Percentiles rank a stretch among this genome's conserved stretches.
Evolutionary conservation across 1,140 invertebrate genomes (phyloP).

Genomic region (Drosophila bocqueti): DNA sequence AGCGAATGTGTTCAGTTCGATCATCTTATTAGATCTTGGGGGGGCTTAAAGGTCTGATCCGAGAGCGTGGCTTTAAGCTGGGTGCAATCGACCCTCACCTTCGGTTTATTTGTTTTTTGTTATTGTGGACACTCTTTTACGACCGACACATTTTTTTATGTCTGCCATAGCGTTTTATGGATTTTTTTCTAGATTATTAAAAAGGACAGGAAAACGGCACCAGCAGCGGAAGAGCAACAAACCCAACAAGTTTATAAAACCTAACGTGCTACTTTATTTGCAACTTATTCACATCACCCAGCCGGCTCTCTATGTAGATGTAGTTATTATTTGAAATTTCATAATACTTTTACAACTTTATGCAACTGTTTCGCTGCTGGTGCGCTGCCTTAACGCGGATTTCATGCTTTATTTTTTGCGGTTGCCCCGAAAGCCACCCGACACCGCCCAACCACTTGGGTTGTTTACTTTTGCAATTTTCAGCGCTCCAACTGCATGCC

Average conservation of each 20-base stretch:
- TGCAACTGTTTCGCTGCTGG: conserved; percentile 70
- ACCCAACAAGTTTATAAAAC: conserved; percentile 43
- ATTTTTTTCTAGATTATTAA: conserved; percentile 66
- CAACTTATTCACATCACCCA: conserved; percentile 68
- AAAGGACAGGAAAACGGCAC: conserved; percentile 25
- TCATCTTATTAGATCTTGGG: conserved; percentile 30
- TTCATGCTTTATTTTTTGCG: conserved; percentile 69
- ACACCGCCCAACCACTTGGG: conserved; percentile 20
- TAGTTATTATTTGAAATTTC: conserved; percentile 83
- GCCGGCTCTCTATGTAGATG: conserved; percentile 53
- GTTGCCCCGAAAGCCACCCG: conserved; percentile 11
- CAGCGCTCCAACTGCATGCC: conserved; percentile 80
- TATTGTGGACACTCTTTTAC: conserved; percentile 51
- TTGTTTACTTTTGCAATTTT: conserved; percentile 83
- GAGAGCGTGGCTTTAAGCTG: conserved; percentile 9
- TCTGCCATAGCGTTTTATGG: conserved; percentile 68
- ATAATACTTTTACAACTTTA: conserved; percentile 83
- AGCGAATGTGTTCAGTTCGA: conserved; percentile 29
- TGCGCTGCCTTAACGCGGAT: conserved; percentile 70
- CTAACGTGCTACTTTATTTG: conserved; percentile 68
- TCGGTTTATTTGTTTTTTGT: conserved; percentile 44
- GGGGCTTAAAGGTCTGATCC: conserved; percentile 10
- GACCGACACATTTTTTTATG: conserved; percentile 73
- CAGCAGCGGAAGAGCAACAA: not conserved
- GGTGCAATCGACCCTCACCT: conserved; percentile 20